phyloP scores from a whole-genome alignment of 2,113 vertebrate genomes.

The Pelvicachromis taeniatus region DNA sequence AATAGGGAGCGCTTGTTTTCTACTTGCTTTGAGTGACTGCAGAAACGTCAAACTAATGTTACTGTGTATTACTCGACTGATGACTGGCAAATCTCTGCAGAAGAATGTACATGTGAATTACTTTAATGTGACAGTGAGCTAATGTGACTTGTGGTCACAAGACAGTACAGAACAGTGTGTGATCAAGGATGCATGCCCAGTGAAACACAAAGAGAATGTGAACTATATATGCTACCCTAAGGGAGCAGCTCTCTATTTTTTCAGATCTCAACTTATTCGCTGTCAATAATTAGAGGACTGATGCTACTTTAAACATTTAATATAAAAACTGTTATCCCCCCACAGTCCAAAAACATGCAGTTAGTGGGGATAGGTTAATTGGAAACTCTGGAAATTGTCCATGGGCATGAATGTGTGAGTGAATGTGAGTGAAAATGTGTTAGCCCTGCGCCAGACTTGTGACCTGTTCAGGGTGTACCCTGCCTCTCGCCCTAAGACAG shows the following conservation, averaged over 20 bases:
- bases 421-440: no score
- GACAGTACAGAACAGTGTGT: background rate
- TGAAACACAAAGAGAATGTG: background rate
- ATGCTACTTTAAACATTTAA: background rate
- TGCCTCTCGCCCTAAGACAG: no score
- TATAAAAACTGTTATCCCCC: background rate
- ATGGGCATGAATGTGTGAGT: no score
- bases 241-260: background rate
- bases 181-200: conserved; percentile 4
- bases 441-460: no score
- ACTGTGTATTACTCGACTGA: conserved; percentile 15
- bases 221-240: background rate
- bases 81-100: background rate
- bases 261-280: background rate
- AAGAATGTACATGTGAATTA: background rate
- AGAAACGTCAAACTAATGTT: conserved; percentile 23
- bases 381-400: no score
- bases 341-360: no score
- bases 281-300: background rate
- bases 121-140: background rate
- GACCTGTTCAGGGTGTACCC: no score
- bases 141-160: background rate
- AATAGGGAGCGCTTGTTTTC: conserved; percentile 4
- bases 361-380: no score
- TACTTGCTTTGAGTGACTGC: background rate